Evolutionary conservation across 37 sponge, comb jelly and placozoan species (phyloP).

Genomic region (Beroe ovata): DNA sequence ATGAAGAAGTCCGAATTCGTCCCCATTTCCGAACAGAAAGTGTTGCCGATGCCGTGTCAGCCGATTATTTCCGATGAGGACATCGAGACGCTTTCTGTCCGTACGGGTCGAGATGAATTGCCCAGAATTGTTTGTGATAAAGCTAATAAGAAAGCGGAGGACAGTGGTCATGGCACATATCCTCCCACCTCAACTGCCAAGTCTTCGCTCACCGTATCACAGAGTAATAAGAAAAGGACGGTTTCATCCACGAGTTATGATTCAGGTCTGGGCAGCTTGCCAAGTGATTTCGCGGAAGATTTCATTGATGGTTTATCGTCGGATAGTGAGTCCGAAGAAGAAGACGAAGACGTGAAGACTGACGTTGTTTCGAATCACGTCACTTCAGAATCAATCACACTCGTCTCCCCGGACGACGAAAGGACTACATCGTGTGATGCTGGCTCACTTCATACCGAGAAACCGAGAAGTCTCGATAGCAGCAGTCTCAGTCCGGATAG

Average conservation of each 20-base stretch:
- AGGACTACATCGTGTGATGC: background rate
- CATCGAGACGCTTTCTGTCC: background rate
- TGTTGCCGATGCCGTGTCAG: slow-evolving; percentile 30
- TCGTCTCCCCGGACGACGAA: background rate
- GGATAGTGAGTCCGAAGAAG: slow-evolving; percentile 7
- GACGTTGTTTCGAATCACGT: background rate
- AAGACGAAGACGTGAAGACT: background rate
- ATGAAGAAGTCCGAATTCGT: background rate
- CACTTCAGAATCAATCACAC: background rate
- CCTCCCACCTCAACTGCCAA: background rate
- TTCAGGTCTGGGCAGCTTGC: background rate
- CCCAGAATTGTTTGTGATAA: background rate
- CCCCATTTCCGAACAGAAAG: background rate
- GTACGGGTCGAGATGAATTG: background rate
- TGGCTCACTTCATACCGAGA: background rate
- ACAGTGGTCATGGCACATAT: background rate
- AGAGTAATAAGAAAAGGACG: background rate
- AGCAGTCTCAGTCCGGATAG: background rate
- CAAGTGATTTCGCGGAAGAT: slow-evolving; percentile 13
- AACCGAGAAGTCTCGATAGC: background rate
- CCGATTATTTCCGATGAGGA: background rate
- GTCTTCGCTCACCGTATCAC: background rate
- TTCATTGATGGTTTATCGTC: background rate
- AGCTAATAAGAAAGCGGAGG: background rate
- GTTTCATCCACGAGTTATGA: background rate